Conservation (phyloP, 1,140 invertebrate genomes). For the Megalonaias nervosa region DNA sequence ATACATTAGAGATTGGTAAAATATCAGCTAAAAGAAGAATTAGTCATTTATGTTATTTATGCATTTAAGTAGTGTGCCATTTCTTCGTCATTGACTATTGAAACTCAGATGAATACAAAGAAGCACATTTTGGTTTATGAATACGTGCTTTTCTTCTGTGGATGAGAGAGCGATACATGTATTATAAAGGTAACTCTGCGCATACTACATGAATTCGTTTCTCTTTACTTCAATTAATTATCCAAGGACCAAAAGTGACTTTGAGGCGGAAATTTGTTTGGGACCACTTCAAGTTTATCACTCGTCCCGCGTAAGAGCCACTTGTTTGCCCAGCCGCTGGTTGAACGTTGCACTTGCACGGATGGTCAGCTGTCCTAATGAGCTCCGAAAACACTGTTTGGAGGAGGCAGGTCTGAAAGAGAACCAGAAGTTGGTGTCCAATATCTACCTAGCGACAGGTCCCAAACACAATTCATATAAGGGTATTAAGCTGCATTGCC, state of each 20-base stretch:
- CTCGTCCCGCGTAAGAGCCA: conserved; percentile 15
- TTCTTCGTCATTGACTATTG: too few species aligned
- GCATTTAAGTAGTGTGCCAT: too few species aligned
- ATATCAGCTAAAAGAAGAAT: too few species aligned
- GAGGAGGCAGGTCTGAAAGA: conserved; percentile 27
- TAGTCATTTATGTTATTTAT: too few species aligned
- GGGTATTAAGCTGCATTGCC: conserved; percentile 27
- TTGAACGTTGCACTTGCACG: conserved; percentile 22
- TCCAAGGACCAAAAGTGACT: not conserved
- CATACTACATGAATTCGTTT: too few species aligned
- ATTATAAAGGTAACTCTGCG: too few species aligned
- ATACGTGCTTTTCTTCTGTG: too few species aligned
- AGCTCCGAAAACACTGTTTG: conserved; percentile 18
- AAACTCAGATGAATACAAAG: too few species aligned
- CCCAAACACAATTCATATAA: conserved; percentile 6
- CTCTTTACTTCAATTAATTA: too few species aligned
- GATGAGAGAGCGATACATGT: too few species aligned
- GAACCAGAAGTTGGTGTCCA: conserved; percentile 33
- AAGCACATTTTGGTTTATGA: too few species aligned
- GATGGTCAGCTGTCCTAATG: conserved; percentile 20
- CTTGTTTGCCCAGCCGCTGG: conserved; percentile 29
- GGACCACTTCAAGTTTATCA: conserved; percentile 27
- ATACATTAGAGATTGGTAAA: too few species aligned
- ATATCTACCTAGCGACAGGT: conserved; percentile 25
- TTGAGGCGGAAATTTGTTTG: conserved; percentile 20